phyloP scores from a whole-genome alignment of 1,140 invertebrate genomes.

The Diorhabda sublineata region DNA sequence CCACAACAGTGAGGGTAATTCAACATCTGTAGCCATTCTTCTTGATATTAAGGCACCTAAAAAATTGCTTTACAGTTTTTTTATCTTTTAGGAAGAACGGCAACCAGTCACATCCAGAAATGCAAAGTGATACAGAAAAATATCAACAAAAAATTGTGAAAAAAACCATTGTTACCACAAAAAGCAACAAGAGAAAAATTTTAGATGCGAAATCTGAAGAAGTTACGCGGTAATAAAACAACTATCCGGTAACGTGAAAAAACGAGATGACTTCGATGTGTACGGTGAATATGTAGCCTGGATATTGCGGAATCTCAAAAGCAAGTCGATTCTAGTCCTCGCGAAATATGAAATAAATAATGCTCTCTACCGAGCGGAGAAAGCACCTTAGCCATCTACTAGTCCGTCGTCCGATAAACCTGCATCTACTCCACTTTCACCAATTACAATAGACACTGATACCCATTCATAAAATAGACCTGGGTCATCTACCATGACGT shows the following conservation, averaged over 20 bases:
- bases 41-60: neutral
- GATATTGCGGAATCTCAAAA: constrained; percentile 19
- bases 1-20: constrained; percentile 48
- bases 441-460: too few relatives aligned
- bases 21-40: constrained; percentile 34
- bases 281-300: constrained; percentile 19
- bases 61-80: constrained; percentile 12
- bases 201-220: constrained; percentile 8
- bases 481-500: too few relatives aligned
- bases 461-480: too few relatives aligned
- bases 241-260: constrained; percentile 6
- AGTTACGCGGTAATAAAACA: constrained; percentile 9
- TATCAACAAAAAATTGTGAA: constrained; percentile 8
- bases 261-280: constrained; percentile 23
- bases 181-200: constrained; percentile 15
- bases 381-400: too few relatives aligned
- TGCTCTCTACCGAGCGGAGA: too few relatives aligned
- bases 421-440: too few relatives aligned
- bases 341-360: neutral
- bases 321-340: neutral
- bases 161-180: constrained; percentile 8
- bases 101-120: constrained; percentile 10
- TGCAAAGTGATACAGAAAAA: constrained; percentile 14
- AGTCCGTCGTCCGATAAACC: too few relatives aligned
- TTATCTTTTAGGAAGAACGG: constrained; percentile 17